A percentile compares a stretch with the other conserved stretches of the same genome.
These are phyloP conservation scores for Chrysolophus pictus DNA, from an alignment of 2,797 vertebrate genomes.

Conservation along the genomic window DNA sequence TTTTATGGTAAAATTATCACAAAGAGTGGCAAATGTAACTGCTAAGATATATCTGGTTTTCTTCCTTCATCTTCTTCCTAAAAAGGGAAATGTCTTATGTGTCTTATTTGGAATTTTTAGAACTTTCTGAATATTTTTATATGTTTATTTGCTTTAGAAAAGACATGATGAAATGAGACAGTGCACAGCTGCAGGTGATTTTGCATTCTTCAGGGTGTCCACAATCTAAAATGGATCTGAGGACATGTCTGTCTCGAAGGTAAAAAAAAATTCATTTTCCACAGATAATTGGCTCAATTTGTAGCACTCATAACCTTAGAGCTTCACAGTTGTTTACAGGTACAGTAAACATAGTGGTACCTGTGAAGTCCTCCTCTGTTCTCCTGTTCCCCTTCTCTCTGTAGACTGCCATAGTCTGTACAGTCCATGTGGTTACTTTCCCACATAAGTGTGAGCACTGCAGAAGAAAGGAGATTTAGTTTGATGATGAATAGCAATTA, in stretches of 20 bases:
- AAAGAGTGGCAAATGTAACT: background rate
- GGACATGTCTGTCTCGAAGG: fast-evolving
- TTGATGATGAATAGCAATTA: background rate
- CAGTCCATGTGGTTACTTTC: background rate
- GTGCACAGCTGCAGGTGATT: background rate
- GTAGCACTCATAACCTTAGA: background rate
- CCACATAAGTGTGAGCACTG: background rate
- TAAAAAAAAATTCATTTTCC: background rate
- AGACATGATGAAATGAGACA: background rate
- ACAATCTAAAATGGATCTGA: background rate
- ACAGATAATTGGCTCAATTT: background rate
- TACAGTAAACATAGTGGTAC: too few species aligned
- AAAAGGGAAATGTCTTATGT: background rate
- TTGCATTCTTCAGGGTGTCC: background rate
- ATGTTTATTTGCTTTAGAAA: background rate
- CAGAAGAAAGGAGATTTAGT: background rate
- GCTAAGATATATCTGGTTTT: background rate
- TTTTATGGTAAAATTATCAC: background rate
- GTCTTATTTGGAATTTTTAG: background rate
- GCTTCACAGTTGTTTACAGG: background rate
- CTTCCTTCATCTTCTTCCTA: background rate
- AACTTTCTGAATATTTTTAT: background rate
- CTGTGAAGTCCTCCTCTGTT: background rate
- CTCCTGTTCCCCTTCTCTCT: background rate
- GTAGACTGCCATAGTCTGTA: background rate